These are phyloP conservation scores for Bimastos eiseni DNA, from an alignment of 2,888 invertebrate genomes.

Conservation along the genomic window DNA sequence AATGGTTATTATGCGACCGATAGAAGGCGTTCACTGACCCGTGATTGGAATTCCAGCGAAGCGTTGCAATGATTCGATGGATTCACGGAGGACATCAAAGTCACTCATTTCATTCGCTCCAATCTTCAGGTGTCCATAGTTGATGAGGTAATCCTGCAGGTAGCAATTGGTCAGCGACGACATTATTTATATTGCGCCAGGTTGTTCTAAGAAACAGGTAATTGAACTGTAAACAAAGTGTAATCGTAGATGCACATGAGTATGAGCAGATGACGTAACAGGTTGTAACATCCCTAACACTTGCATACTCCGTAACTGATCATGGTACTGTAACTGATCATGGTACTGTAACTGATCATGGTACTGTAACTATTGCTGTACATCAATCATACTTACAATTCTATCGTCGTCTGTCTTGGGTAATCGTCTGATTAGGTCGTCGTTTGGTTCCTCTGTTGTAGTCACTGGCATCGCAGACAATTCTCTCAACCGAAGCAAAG, in stretches of 20 bases:
- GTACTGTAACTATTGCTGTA: background rate
- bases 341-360: background rate
- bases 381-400: background rate
- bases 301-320: background rate
- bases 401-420: background rate
- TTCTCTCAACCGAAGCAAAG: background rate
- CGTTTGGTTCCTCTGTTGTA: background rate
- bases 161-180: background rate
- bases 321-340: background rate
- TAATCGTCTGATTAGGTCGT: background rate
- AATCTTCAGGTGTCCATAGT: background rate
- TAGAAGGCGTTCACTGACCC: background rate
- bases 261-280: too few species aligned
- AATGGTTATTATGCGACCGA: too few species aligned
- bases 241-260: background rate
- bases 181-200: background rate
- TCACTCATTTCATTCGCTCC: background rate
- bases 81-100: background rate
- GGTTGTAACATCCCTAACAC: background rate
- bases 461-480: background rate
- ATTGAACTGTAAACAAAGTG: background rate
- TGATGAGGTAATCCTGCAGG: slow-evolving; percentile 4
- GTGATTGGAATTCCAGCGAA: background rate
- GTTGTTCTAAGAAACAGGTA: background rate
- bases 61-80: background rate